Percentiles rank a stretch among this genome's conserved stretches.
These are phyloP conservation scores for Pterostichus niger DNA, from an alignment of 2,888 invertebrate species.

Conservation along the genomic window DNA sequence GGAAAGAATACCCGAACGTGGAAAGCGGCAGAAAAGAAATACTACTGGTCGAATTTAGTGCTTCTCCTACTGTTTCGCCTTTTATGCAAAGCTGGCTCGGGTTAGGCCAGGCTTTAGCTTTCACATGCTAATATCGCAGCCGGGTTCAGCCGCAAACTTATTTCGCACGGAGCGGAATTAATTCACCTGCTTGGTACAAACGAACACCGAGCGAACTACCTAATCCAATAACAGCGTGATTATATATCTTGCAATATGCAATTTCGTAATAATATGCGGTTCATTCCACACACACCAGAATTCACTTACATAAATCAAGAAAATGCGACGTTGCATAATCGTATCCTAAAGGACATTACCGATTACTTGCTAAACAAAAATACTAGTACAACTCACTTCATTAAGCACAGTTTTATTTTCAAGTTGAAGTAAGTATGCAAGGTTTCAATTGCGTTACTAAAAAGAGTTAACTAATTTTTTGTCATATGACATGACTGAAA, in stretches of 20 bases:
- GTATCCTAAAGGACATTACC: background rate
- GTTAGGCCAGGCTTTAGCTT: conserved; percentile 5
- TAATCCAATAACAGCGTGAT: conserved; percentile 33
- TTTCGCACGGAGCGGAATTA: conserved; percentile 24
- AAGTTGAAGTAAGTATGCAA: too few relatives aligned
- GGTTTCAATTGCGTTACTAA: too few relatives aligned
- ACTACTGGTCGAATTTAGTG: conserved; percentile 11
- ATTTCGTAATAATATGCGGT: background rate
- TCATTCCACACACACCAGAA: background rate
- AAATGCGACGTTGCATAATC: background rate
- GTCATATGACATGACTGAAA: too few relatives aligned
- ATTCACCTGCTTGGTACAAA: conserved; percentile 8
- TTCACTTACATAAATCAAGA: conserved; percentile 20
- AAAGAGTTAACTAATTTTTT: too few relatives aligned
- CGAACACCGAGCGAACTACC: background rate
- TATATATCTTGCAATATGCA: conserved; percentile 29
- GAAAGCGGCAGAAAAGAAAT: background rate
- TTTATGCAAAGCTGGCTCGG: conserved; percentile 36
- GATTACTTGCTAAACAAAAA: too few relatives aligned
- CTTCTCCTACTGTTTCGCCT: conserved; percentile 1
- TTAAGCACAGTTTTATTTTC: too few relatives aligned
- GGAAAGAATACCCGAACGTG: too few relatives aligned
- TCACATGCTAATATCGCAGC: conserved; percentile 47
- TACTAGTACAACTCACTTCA: too few relatives aligned
- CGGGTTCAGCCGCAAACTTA: conserved; percentile 25